A percentile compares a stretch with the other conserved stretches of the same genome.
phyloP scores from a whole-genome alignment of 2,113 vertebrate species.

The Agapornis roseicollis region DNA sequence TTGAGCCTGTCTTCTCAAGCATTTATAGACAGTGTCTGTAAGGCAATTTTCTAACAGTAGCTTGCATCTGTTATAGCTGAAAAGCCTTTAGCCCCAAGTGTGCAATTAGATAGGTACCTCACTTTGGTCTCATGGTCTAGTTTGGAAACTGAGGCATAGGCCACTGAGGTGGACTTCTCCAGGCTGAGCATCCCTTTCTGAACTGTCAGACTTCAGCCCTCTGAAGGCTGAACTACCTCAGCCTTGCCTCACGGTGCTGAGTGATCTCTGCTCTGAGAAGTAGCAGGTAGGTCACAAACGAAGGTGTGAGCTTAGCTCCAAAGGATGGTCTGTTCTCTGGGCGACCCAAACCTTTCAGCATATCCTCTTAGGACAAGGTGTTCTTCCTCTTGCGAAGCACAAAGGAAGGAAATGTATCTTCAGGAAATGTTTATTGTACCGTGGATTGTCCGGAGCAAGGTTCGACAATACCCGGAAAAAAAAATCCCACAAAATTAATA shows the following conservation, averaged over 20 bases:
- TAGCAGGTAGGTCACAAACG: background rate
- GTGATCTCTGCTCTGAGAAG: background rate
- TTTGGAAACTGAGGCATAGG: background rate
- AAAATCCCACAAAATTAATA: slow-evolving; percentile 58
- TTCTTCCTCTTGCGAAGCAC: slow-evolving; percentile 65
- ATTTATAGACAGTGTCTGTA: background rate
- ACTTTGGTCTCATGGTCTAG: background rate
- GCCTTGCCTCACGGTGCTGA: background rate
- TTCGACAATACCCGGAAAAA: slow-evolving; percentile 70
- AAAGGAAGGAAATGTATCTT: slow-evolving; percentile 72
- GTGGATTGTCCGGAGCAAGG: slow-evolving; percentile 18
- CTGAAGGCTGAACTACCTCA: background rate
- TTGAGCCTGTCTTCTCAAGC: background rate
- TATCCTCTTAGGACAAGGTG: slow-evolving; percentile 64
- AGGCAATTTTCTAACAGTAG: background rate
- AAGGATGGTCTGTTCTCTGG: background rate
- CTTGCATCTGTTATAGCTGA: background rate
- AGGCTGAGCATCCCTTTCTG: background rate
- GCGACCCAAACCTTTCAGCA: background rate
- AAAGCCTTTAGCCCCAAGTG: background rate
- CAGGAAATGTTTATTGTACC: slow-evolving; percentile 71
- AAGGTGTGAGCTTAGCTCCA: background rate
- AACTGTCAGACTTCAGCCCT: too few species aligned
- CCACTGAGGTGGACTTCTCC: background rate
- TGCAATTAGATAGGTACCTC: background rate